Evolutionary conservation across 2,888 invertebrate species (phyloP), one percentile per base, ranked within the genome.

Genomic region (Polydrusus pterygomalis): DNA sequence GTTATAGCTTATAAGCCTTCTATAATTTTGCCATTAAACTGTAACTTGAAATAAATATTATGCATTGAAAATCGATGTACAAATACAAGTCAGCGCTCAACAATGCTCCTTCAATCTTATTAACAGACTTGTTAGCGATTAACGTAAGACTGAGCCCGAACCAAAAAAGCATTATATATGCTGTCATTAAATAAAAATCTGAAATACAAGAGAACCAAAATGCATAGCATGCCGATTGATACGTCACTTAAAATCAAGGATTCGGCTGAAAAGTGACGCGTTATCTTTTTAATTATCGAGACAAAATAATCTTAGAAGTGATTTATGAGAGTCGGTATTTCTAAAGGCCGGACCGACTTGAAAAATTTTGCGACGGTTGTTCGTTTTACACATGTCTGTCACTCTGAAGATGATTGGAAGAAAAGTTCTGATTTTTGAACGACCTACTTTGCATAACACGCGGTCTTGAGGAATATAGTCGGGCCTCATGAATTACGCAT

Each of bases 241-340:
- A 63, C 54, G 71, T 71, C 71, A 71, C 20, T 71, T 64, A 71
- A 71, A 64, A 64, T 71, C 40, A 71, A 63, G 47, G 63, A 64
- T 62, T 69, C 51, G 38, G 40, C 40, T 40, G 62, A 45, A 63
- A 60, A 63, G 63, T 70, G 70, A 70, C 62, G 70, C 15, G 62
- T 63, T 64, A 71, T 71, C 71, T 71, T 71, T 71, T 71, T 71
- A 71, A 71, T 71, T 71, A 71, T 71, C 71, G 56, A 64, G 71
- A 71, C 71, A 71, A 71, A 64, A 71, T 54, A 63, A 40, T 64
- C 64, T 38, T 30, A 25, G 40, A 18, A 71, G 71, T 71, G 71
- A 71, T 71, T 71, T 71, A 71, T 71, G 71, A 71, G 64, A 54
- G 71, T 64, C 64, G 63, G 51, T 34, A 18, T 64, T 20, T 47